phyloP scores from a whole-genome alignment of 1,140 invertebrate species.

The Cephus cinctus region DNA sequence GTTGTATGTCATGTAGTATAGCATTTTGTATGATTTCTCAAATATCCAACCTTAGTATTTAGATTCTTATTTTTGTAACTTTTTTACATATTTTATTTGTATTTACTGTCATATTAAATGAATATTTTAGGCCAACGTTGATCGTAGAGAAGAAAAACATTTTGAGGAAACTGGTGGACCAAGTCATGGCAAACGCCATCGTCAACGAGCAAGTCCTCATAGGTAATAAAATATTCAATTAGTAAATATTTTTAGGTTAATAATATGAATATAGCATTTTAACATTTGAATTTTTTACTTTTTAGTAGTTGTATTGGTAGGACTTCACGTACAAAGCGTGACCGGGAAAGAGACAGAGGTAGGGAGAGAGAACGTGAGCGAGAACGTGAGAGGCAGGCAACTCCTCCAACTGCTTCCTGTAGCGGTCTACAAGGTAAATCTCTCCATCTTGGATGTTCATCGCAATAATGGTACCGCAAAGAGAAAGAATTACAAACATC shows the following conservation, averaged over 20 bases:
- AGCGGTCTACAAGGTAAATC: conserved; percentile 44
- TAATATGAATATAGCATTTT: conserved; percentile 9
- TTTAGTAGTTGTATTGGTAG: conserved; percentile 36
- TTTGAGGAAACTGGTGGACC: conserved; percentile 54
- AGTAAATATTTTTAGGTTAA: neutral
- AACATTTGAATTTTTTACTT: conserved; percentile 10
- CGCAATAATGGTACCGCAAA: too few species aligned
- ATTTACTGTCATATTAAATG: too few species aligned
- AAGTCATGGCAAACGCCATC: conserved; percentile 61
- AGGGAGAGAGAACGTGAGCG: conserved; percentile 46
- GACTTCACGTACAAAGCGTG: conserved; percentile 47
- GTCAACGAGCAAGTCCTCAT: conserved; percentile 60
- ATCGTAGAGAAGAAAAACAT: conserved; percentile 58
- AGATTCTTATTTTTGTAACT: neutral
- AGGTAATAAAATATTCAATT: conserved; percentile 40
- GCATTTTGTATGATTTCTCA: conserved; percentile 1
- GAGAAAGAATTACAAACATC: too few species aligned
- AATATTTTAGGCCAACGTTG: conserved; percentile 39
- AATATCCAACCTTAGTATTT: neutral
- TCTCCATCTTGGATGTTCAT: neutral
- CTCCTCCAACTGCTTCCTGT: conserved; percentile 45
- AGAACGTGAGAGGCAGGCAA: conserved; percentile 46
- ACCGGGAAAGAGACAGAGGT: conserved; percentile 42
- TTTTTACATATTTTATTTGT: conserved; percentile 6
- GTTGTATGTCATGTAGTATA: conserved; percentile 9